Evolutionary conservation across 2,888 invertebrate species (phyloP).

Genomic region (Pheosia gnoma): DNA sequence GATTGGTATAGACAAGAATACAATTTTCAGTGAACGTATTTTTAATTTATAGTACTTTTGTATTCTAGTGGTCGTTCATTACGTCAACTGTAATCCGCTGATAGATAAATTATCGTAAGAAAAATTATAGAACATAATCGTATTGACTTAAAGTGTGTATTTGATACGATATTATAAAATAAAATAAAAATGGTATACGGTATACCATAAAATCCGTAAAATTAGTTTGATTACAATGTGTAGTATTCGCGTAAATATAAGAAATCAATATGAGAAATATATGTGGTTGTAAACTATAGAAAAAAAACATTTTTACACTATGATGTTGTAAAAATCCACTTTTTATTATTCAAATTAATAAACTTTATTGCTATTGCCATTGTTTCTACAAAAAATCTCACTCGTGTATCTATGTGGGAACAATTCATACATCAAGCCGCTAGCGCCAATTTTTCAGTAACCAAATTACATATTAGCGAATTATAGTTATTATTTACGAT

Average conservation of each 20-base stretch:
- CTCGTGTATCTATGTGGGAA: neutral
- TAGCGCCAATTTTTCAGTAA: neutral
- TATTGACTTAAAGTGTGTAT: too few relatives aligned
- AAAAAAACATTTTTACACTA: neutral
- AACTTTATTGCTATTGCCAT: slow-evolving; percentile 3
- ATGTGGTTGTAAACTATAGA: neutral
- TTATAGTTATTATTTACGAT: slow-evolving; percentile 4
- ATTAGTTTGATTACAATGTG: too few relatives aligned
- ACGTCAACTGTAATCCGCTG: too few relatives aligned
- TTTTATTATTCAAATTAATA: neutral
- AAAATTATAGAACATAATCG: too few relatives aligned
- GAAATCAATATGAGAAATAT: too few relatives aligned
- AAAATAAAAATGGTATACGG: too few relatives aligned
- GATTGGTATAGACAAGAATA: slow-evolving; percentile 12
- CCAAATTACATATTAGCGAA: neutral
- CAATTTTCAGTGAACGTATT: neutral
- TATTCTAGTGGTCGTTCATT: too few relatives aligned
- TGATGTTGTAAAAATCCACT: neutral
- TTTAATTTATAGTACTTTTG: neutral
- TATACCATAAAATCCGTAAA: too few relatives aligned
- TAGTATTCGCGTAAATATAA: too few relatives aligned
- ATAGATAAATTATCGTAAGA: too few relatives aligned
- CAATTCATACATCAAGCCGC: neutral
- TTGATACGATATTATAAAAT: too few relatives aligned
- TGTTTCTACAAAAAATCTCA: neutral